Evolutionary conservation across 2,888 invertebrate genomes (phyloP).

Genomic region (Drosophila macrospina): DNA sequence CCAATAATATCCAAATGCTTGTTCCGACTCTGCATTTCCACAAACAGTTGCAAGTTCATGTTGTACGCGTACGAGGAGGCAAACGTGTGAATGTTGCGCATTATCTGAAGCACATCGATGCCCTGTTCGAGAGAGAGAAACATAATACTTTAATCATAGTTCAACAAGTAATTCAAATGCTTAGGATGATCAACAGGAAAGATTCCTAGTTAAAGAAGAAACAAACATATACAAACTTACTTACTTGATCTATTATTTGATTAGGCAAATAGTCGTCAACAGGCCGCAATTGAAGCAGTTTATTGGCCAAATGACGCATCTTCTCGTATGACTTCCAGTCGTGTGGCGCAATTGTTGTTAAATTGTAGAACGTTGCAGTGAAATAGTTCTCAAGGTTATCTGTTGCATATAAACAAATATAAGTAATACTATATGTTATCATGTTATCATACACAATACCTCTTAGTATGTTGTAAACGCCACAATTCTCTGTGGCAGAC

Average conservation of each 20-base stretch:
- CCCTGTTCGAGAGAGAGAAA: constrained; percentile 86
- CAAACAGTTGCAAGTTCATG: constrained; percentile 97
- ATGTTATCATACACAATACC: constrained; percentile 82
- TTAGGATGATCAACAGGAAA: no score
- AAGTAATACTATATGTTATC: neutral
- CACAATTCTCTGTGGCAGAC: constrained; percentile 87
- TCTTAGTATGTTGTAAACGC: constrained; percentile 88
- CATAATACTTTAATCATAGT: neutral
- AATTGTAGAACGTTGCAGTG: constrained; percentile 97
- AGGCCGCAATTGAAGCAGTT: constrained; percentile 92
- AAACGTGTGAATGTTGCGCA: constrained; percentile 98
- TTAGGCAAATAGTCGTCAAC: constrained; percentile 98
- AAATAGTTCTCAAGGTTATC: constrained; percentile 93
- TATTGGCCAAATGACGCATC: constrained; percentile 96
- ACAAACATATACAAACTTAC: no score
- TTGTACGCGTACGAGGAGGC: constrained; percentile 97
- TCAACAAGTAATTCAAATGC: no score
- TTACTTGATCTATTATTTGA: constrained; percentile 96
- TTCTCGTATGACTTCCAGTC: constrained; percentile 99
- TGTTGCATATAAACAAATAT: constrained; percentile 35
- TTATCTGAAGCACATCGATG: constrained; percentile 97
- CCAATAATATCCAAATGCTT: constrained; percentile 98
- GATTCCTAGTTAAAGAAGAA: no score
- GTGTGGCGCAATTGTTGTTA: constrained; percentile 98
- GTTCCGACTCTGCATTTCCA: constrained; percentile 95